phyloP scores from a whole-genome alignment of 2,888 invertebrate genomes.

The Invenusta paracnida region DNA sequence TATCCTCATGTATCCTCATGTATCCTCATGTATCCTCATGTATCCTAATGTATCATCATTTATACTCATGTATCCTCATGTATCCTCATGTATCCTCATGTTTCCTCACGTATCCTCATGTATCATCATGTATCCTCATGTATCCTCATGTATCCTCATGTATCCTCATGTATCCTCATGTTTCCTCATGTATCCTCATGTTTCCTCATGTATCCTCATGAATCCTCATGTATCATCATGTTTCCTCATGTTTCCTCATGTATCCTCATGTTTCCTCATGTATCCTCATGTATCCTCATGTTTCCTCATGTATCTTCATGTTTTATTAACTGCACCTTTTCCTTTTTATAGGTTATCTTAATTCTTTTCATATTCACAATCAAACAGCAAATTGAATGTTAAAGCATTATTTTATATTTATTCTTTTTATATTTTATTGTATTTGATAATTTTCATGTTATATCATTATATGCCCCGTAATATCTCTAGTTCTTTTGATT shows the following conservation, averaged over 20 bases:
- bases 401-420: too few relatives aligned
- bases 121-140: neutral
- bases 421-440: too few relatives aligned
- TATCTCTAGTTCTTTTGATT: too few relatives aligned
- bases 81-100: neutral
- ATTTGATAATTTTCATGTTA: too few relatives aligned
- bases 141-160: neutral
- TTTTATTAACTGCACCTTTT: too few relatives aligned
- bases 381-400: too few relatives aligned
- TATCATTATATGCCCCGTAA: too few relatives aligned
- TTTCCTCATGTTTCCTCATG: neutral
- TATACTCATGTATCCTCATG: neutral
- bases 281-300: neutral
- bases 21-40: neutral
- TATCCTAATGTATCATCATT: neutral
- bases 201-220: neutral
- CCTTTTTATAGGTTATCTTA: too few relatives aligned
- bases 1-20: neutral
- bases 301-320: neutral
- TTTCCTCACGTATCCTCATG: neutral
- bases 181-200: neutral
- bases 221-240: neutral
- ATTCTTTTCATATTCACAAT: too few relatives aligned
- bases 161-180: neutral
- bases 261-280: neutral